These are phyloP conservation scores for Phengaris alcon DNA, from an alignment of 2,888 invertebrate genomes.

Conservation along the genomic window DNA sequence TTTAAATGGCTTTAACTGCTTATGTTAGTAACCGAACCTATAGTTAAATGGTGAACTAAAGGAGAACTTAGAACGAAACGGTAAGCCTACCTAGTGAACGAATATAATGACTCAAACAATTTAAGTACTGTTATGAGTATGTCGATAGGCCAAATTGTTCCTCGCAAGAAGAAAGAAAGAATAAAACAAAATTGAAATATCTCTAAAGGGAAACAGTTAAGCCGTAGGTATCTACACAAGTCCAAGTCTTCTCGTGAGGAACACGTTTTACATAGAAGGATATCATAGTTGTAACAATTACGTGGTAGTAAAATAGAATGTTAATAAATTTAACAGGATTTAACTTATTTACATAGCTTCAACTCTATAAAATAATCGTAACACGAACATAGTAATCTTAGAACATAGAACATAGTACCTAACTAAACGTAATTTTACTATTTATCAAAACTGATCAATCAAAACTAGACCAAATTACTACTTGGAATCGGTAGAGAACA, in stretches of 20 bases:
- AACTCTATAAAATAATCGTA: slow-evolving; percentile 17
- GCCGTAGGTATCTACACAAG: slow-evolving; percentile 38
- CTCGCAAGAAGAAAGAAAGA: slow-evolving; percentile 43
- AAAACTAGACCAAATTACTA: not conserved
- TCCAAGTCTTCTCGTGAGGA: slow-evolving; percentile 51
- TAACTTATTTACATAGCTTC: slow-evolving; percentile 72
- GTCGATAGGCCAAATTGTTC: slow-evolving; percentile 48
- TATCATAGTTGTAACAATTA: slow-evolving; percentile 76
- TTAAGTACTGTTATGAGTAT: slow-evolving; percentile 31
- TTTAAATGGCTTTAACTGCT: slow-evolving; percentile 24
- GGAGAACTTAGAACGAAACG: not conserved
- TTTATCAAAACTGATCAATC: slow-evolving; percentile 8
- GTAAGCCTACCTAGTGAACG: slow-evolving; percentile 13
- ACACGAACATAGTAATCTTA: slow-evolving; percentile 1
- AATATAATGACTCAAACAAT: slow-evolving; percentile 33
- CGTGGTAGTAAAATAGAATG: slow-evolving; percentile 76
- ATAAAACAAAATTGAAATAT: slow-evolving; percentile 30
- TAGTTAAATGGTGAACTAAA: not conserved
- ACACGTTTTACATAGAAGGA: slow-evolving; percentile 63
- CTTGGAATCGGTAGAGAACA: slow-evolving; percentile 17
- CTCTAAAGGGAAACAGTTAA: slow-evolving; percentile 34
- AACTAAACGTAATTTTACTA: not conserved
- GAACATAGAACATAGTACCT: not conserved
- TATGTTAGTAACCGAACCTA: slow-evolving; percentile 5
- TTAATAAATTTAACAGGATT: slow-evolving; percentile 76